Evolutionary conservation across 2,113 vertebrate species (phyloP), one percentile per base, ranked within the genome.

Genomic region (Falco punctatus): DNA sequence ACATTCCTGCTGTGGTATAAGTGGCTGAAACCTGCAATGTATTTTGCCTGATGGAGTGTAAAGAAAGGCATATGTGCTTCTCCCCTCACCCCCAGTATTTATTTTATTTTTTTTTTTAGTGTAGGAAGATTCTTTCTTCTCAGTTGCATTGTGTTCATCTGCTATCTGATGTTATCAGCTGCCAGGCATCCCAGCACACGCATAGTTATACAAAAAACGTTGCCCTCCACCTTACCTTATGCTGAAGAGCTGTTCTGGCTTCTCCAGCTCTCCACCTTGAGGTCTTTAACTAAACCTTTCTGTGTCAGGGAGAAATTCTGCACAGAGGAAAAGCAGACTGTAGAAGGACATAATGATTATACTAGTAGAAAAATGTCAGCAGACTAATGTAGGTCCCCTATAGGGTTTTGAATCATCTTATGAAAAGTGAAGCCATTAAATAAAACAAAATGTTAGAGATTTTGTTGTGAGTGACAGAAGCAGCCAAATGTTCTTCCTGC

Each of bases 371-470:
- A 97, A 97, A 95, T 97, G 91, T 94, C 88, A 95, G 92, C 66
- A 92, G 65, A 89, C 81, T 94, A 88, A 95, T 94, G 84, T 69
- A 94, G 95, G 81, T 95, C 81, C 92, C 95, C 95, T 91, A 85
- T 97, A 94, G 94, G 78, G 89, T 84, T 94, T 96, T 97, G 94
- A 97, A 93, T 97, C 84, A 70, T 96, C 86, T 89, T 75, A 86
- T 82, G 92, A 95, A 88, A 95, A 97, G 78, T 62, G 92, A 81
- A 85, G 58, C 81, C 89, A 92, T 95, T 97, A 97, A 96, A 95
- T 92, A 95, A 97, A 96, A 94, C 92, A 95, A 96, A 97, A 96
- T 94, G 81, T 95, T 95, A 92, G 83, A 86, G 74, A 94, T 90
- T 97, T 96, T 95, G 96, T 92, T 95, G 89, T 73, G 94, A 96